These are phyloP conservation scores for Drosophila ustulata DNA, from an alignment of 2,888 invertebrate genomes.

Conservation along the genomic window DNA sequence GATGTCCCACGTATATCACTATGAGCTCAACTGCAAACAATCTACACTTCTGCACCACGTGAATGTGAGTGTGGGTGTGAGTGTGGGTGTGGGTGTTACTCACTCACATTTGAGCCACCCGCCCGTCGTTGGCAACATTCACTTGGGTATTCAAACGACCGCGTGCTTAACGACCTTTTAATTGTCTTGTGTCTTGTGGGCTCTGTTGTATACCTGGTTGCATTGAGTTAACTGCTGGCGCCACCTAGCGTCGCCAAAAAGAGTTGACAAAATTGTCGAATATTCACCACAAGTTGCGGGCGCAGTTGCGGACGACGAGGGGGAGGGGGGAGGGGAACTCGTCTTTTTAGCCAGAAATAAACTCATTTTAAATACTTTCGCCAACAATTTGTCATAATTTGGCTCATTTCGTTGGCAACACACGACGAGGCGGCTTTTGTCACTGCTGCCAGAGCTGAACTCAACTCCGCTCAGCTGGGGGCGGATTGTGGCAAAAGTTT, in stretches of 20 bases:
- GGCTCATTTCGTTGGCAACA: constrained; percentile 69
- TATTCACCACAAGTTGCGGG: constrained; percentile 42
- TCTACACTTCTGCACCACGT: constrained; percentile 11
- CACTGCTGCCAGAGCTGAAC: constrained; percentile 30
- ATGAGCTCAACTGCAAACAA: constrained; percentile 18
- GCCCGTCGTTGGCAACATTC: constrained; percentile 10
- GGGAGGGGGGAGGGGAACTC: not conserved
- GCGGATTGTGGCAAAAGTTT: constrained; percentile 41
- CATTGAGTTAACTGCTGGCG: constrained; percentile 45
- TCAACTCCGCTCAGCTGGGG: not conserved
- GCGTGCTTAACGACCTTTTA: constrained; percentile 72
- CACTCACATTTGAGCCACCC: not conserved
- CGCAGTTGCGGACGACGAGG: not conserved
- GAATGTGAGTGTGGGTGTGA: not conserved
- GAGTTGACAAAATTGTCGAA: constrained; percentile 52
- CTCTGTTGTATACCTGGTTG: constrained; percentile 20
- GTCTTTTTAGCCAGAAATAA: constrained; percentile 62
- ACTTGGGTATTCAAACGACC: constrained; percentile 54
- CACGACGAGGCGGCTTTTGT: constrained; percentile 51
- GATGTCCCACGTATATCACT: constrained; percentile 14
- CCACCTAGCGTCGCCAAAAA: constrained; percentile 37
- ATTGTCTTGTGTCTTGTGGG: constrained; percentile 65
- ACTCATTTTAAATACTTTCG: constrained; percentile 80
- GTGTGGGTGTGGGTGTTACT: not conserved
- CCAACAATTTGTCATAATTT: constrained; percentile 80